phyloP scores from a whole-genome alignment of 2,888 invertebrate species.

The Sabatieria punctata region DNA sequence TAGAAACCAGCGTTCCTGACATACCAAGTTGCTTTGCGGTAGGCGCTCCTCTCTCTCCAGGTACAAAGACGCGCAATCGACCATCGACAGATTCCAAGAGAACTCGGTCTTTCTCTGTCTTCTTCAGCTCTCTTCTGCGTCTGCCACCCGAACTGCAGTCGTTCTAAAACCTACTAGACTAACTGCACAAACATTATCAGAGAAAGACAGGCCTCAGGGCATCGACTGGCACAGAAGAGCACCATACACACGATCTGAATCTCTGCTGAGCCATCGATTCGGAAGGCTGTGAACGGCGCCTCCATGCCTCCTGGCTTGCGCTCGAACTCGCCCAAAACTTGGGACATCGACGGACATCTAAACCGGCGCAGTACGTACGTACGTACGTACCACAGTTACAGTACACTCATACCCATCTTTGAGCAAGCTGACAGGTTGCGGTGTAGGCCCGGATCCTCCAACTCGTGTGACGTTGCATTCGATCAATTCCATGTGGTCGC shows the following conservation, averaged over 20 bases:
- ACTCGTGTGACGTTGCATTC: constrained; percentile 27
- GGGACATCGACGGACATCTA: constrained; percentile 24
- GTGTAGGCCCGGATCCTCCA: constrained; percentile 19
- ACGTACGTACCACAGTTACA: not conserved
- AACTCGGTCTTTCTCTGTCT: not conserved
- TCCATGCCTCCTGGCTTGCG: constrained; percentile 17
- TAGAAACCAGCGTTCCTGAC: too few relatives aligned
- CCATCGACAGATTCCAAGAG: constrained; percentile 6
- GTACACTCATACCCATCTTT: constrained; percentile 16
- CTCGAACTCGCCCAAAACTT: constrained; percentile 23
- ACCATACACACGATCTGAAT: constrained; percentile 21
- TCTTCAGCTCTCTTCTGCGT: not conserved
- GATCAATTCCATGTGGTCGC: constrained; percentile 17
- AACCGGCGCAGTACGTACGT: too few relatives aligned
- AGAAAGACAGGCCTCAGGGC: constrained; percentile 4
- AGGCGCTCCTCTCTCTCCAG: constrained; percentile 4
- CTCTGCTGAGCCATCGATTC: constrained; percentile 27
- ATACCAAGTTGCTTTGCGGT: too few relatives aligned
- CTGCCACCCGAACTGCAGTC: not conserved
- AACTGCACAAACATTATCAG: not conserved
- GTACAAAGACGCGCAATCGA: constrained; percentile 7
- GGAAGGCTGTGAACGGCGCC: constrained; percentile 24
- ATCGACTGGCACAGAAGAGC: constrained; percentile 13
- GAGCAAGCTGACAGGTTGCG: constrained; percentile 21
- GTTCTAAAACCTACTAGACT: not conserved